phyloP scores from a whole-genome alignment of 2,888 invertebrate genomes.

The Zeuzera pyrina region DNA sequence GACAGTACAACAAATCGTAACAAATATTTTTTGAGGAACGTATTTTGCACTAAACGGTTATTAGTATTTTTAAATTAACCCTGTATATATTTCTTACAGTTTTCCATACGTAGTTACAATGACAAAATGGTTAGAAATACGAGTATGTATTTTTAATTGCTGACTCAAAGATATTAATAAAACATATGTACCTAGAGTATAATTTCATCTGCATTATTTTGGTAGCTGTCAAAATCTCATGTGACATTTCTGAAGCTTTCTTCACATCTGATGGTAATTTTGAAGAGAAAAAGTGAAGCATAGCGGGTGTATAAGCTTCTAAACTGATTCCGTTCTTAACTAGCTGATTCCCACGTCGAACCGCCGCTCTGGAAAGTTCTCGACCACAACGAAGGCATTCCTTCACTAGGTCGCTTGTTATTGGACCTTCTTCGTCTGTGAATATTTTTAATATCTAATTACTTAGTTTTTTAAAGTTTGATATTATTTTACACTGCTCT shows the following conservation, averaged over 20 bases:
- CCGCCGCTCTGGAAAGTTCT: slow-evolving; percentile 42
- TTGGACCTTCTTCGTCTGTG: slow-evolving; percentile 60
- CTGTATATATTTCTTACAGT: too few relatives aligned
- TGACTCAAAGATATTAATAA: too few relatives aligned
- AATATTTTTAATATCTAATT: neutral
- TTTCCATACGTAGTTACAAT: too few relatives aligned
- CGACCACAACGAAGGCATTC: slow-evolving; percentile 50
- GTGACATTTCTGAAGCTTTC: slow-evolving; percentile 44
- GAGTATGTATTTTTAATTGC: too few relatives aligned
- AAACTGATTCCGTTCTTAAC: slow-evolving; percentile 43
- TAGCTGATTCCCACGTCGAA: slow-evolving; percentile 42
- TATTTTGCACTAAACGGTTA: too few relatives aligned
- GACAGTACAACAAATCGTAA: too few relatives aligned
- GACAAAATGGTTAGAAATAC: too few relatives aligned
- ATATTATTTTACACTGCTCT: too few relatives aligned
- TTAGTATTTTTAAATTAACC: too few relatives aligned
- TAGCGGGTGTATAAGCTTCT: slow-evolving; percentile 39
- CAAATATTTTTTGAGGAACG: too few relatives aligned
- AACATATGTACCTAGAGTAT: slow-evolving; percentile 34
- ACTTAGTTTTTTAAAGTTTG: too few relatives aligned
- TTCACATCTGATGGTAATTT: slow-evolving; percentile 37
- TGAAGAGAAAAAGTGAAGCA: slow-evolving; percentile 53
- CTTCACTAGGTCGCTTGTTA: slow-evolving; percentile 70
- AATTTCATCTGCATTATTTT: slow-evolving; percentile 57
- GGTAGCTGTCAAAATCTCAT: slow-evolving; percentile 53